Evolutionary conservation across 2,888 invertebrate species (phyloP).

Genomic region (Ormia ochracea): DNA sequence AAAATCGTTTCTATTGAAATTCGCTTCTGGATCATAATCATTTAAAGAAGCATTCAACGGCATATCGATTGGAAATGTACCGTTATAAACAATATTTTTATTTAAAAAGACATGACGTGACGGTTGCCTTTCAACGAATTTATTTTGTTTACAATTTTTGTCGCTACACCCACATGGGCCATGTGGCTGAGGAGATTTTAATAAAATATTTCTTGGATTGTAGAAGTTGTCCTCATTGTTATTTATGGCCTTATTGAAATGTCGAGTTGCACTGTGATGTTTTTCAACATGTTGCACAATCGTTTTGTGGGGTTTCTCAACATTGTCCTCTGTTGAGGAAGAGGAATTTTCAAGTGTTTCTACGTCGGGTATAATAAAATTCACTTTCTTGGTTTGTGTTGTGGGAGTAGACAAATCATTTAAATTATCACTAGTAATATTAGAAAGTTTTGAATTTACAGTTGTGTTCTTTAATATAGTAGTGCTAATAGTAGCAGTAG

Average conservation of each 20-base stretch:
- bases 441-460: constrained; percentile 2
- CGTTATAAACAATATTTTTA: constrained; percentile 84
- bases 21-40: constrained; percentile 71
- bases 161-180: background rate
- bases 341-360: constrained; percentile 12
- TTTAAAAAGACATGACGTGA: constrained; percentile 45
- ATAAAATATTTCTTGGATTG: background rate
- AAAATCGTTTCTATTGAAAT: constrained; percentile 68
- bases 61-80: constrained; percentile 90
- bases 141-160: constrained; percentile 39
- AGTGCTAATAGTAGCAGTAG: constrained; percentile 24
- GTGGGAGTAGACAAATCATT: constrained; percentile 31
- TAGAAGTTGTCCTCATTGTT: background rate
- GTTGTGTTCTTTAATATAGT: constrained; percentile 46
- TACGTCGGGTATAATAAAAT: constrained; percentile 52
- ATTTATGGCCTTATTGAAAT: background rate
- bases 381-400: constrained; percentile 49
- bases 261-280: background rate
- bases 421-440: constrained; percentile 40
- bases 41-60: constrained; percentile 77
- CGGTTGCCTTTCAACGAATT: constrained; percentile 24
- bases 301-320: background rate
- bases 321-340: constrained; percentile 30
- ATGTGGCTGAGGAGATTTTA: constrained; percentile 7
- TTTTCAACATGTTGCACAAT: background rate